Conservation (phyloP, 2,113 vertebrate genomes). For the Gymnogyps californianus region DNA sequence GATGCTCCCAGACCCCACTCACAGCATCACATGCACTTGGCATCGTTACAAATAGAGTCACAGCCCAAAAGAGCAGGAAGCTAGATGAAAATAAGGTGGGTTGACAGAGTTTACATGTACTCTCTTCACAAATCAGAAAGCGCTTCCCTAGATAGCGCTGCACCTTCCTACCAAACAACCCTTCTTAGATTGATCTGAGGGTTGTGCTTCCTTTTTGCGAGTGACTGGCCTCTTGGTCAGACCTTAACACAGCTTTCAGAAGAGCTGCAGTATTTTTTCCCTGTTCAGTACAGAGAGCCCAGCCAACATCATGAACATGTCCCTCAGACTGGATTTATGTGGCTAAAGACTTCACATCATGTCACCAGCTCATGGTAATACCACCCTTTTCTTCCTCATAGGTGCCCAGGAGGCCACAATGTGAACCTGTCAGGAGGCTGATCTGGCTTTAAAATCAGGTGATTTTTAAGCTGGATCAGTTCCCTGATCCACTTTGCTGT, state of each 20-base stretch:
- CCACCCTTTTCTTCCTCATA: neutral
- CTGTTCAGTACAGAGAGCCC: neutral
- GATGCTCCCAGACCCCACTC: neutral
- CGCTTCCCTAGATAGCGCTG: neutral
- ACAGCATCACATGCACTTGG: neutral
- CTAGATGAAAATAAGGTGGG: neutral
- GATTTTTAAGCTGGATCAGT: constrained; percentile 38
- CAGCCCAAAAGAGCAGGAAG: neutral
- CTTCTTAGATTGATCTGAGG: neutral
- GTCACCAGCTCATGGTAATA: neutral
- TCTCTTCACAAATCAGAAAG: neutral
- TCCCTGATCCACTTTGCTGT: neutral
- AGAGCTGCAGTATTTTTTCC: neutral
- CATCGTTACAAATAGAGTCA: neutral
- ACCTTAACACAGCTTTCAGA: neutral
- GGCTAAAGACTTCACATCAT: neutral
- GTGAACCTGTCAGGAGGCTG: neutral
- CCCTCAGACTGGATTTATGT: neutral
- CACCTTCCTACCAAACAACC: neutral
- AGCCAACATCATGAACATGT: neutral
- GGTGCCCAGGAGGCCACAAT: neutral
- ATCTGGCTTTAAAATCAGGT: constrained; percentile 13
- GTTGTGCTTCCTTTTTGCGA: neutral
- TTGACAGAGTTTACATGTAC: neutral
- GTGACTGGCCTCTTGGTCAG: neutral